A percentile compares a stretch with the other conserved stretches of the same genome.
Conservation (phyloP, 2,797 vertebrate genomes). For the Acomys russatus region DNA sequence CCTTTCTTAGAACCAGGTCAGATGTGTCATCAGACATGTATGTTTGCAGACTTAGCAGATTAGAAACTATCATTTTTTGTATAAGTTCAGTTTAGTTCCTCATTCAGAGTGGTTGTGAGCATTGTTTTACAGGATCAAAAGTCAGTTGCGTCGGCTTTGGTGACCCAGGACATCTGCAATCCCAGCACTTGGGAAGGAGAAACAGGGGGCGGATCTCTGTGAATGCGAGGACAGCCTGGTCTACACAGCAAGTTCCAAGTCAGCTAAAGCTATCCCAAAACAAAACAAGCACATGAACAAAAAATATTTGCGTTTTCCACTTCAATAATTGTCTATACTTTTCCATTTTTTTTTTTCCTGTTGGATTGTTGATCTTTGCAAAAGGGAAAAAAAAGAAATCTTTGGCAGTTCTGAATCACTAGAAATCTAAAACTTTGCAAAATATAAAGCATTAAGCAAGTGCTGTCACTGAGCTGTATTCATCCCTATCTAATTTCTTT, state of each 20-base stretch:
- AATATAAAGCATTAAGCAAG: neutral
- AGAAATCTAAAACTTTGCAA: neutral
- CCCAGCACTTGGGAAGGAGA: neutral
- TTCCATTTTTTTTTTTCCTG: neutral
- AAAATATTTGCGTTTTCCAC: neutral
- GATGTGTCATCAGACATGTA: neutral
- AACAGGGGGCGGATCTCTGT: neutral
- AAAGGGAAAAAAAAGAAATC: neutral
- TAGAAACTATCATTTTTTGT: neutral
- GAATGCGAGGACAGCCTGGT: neutral
- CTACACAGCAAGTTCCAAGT: neutral
- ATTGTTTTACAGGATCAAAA: neutral
- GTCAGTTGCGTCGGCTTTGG: neutral
- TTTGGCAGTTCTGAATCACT: neutral
- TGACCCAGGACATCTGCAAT: neutral
- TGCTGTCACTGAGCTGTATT: neutral
- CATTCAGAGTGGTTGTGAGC: neutral
- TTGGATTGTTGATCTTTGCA: neutral
- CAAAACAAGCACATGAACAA: neutral
- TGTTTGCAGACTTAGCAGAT: neutral
- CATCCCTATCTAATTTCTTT: neutral
- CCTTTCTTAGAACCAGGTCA: neutral
- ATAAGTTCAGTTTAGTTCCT: slow-evolving; percentile 17
- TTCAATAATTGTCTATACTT: neutral
- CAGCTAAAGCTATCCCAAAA: neutral